Evolutionary conservation across 2,113 vertebrate genomes (phyloP).

Genomic region (Dromaius novaehollandiae): DNA sequence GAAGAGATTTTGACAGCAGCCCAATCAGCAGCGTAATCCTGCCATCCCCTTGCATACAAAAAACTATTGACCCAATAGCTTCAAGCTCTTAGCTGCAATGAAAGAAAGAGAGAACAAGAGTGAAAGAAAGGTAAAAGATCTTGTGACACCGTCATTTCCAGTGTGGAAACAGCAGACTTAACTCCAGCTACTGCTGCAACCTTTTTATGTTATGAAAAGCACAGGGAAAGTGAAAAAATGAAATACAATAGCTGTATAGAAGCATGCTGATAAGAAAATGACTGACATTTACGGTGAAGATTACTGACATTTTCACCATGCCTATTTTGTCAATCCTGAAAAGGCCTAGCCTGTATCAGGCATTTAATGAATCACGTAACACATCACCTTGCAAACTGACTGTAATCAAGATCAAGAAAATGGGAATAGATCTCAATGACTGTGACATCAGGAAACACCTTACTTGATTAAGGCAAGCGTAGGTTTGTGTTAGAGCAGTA

Average conservation of each 20-base stretch:
- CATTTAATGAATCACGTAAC: conserved; percentile 46
- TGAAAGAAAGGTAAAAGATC: neutral
- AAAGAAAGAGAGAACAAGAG: neutral
- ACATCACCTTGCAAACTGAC: conserved; percentile 24
- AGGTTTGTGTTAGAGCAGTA: neutral
- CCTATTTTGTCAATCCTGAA: conserved; percentile 42
- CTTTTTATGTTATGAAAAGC: neutral
- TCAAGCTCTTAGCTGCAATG: neutral
- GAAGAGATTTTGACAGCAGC: neutral
- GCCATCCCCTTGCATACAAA: neutral
- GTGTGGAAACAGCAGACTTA: neutral
- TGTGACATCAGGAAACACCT: neutral
- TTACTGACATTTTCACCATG: conserved; percentile 55
- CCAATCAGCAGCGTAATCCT: neutral
- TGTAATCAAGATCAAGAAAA: conserved; percentile 28
- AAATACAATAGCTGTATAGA: neutral
- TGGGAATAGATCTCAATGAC: neutral
- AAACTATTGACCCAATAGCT: neutral
- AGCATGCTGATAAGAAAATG: conserved; percentile 28
- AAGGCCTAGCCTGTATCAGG: neutral
- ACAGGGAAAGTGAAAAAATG: neutral
- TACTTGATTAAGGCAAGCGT: neutral
- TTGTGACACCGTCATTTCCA: neutral
- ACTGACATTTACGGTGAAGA: conserved; percentile 39
- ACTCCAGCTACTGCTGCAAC: neutral